A percentile compares a stretch with the other conserved stretches of the same genome.
Evolutionary conservation across 2,888 invertebrate genomes (phyloP).

Genomic region (Gandaritis pyraliata): DNA sequence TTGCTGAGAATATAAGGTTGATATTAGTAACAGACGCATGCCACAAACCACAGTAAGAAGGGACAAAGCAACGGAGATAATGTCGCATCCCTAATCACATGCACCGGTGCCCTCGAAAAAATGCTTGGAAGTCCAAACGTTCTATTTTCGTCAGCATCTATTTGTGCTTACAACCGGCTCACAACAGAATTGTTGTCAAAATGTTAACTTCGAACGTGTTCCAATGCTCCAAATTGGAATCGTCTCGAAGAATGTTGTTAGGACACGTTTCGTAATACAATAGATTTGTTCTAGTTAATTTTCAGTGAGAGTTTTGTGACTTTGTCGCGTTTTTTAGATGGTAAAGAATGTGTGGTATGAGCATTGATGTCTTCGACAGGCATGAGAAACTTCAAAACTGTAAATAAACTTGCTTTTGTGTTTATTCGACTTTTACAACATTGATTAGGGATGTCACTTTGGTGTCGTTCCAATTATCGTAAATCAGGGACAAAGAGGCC

Average conservation of each 20-base stretch:
- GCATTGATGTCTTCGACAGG: constrained; percentile 23
- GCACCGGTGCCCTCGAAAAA: constrained; percentile 80
- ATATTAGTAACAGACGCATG: constrained; percentile 56
- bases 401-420: no score
- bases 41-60: constrained; percentile 79
- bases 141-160: constrained; percentile 68
- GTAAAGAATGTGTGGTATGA: constrained; percentile 68
- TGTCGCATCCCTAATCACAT: constrained; percentile 84
- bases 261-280: constrained; percentile 59
- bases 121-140: constrained; percentile 74
- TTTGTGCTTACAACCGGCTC: constrained; percentile 68
- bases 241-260: constrained; percentile 67
- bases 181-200: constrained; percentile 70
- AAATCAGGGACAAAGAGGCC: constrained; percentile 58
- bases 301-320: constrained; percentile 58
- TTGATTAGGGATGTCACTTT: constrained; percentile 66
- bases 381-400: no score
- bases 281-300: constrained; percentile 70
- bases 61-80: constrained; percentile 76
- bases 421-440: constrained; percentile 66
- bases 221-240: constrained; percentile 74
- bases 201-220: constrained; percentile 66
- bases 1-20: constrained; percentile 53
- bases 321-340: constrained; percentile 64
- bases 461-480: constrained; percentile 66